These are phyloP conservation scores for Xenus cinereus DNA, from an alignment of 2,113 vertebrate species.

Conservation along the genomic window DNA sequence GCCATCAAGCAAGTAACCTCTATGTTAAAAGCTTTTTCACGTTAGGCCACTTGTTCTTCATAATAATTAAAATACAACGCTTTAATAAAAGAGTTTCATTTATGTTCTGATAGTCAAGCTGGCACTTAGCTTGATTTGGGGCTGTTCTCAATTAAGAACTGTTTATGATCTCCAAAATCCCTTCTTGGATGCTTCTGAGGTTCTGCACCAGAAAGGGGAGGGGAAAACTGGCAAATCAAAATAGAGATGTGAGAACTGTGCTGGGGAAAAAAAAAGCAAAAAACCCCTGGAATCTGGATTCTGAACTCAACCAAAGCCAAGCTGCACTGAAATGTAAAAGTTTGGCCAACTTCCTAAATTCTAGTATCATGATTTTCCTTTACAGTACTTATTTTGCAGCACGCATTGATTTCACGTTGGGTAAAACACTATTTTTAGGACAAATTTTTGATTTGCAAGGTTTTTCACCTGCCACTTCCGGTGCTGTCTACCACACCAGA, in stretches of 20 bases:
- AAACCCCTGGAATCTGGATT: neutral
- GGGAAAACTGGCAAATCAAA: neutral
- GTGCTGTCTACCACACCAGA: fast-evolving
- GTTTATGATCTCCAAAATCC: conserved; percentile 20
- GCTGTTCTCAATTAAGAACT: conserved; percentile 44
- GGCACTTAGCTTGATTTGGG: neutral
- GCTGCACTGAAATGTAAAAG: neutral
- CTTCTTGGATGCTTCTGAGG: neutral
- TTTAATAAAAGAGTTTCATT: conserved; percentile 9
- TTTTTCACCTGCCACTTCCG: neutral
- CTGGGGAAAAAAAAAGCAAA: neutral
- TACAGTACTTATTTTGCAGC: neutral
- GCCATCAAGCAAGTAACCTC: neutral
- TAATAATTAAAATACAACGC: conserved; percentile 5
- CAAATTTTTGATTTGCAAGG: neutral
- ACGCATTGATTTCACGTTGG: neutral
- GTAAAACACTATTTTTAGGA: neutral
- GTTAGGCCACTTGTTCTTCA: neutral
- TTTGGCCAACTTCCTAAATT: conserved; percentile 5
- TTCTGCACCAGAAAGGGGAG: conserved; percentile 12
- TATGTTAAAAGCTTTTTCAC: neutral
- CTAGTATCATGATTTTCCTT: neutral
- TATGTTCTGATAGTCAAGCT: neutral
- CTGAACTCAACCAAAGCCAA: conserved; percentile 20
- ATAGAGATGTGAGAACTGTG: neutral